Conservation (phyloP, 2,888 invertebrate species). For the Rhingia rostrata region DNA sequence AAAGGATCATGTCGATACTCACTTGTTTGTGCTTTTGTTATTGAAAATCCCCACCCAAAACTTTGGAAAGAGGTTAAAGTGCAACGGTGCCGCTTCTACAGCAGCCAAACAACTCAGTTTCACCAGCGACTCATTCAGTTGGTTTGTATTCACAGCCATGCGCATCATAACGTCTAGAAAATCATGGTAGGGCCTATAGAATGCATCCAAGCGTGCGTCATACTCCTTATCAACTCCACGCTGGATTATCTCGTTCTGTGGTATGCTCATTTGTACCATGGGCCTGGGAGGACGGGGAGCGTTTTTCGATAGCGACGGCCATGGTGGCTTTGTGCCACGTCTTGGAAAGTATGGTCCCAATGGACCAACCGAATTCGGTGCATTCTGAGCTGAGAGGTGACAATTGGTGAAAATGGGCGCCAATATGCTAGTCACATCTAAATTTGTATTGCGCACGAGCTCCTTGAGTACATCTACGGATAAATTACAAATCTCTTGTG, state of each 20-base stretch:
- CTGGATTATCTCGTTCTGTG: conserved; percentile 87
- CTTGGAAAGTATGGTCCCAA: conserved; percentile 91
- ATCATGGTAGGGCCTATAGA: conserved; percentile 94
- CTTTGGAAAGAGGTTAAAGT: conserved; percentile 94
- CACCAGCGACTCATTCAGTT: conserved; percentile 92
- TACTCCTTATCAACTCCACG: conserved; percentile 90
- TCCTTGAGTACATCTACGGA: conserved; percentile 87
- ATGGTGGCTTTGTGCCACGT: conserved; percentile 85
- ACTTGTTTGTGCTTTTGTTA: conserved; percentile 82
- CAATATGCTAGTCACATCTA: conserved; percentile 87
- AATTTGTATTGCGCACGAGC: conserved; percentile 81
- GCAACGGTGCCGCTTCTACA: conserved; percentile 94
- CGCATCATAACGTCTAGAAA: conserved; percentile 93
- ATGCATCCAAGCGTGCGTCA: conserved; percentile 89
- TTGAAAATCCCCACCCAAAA: conserved; percentile 95
- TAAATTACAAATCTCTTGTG: conserved; percentile 91
- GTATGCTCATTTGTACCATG: conserved; percentile 93
- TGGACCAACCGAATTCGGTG: conserved; percentile 86
- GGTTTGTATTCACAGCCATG: conserved; percentile 93
- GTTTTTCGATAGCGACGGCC: conserved; percentile 85
- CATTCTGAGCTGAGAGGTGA: conserved; percentile 91
- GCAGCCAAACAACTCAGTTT: conserved; percentile 94
- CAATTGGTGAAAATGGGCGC: conserved; percentile 94
- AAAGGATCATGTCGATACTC: conserved; percentile 61
- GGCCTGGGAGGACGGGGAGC: conserved; percentile 89